phyloP scores from a whole-genome alignment of 2,113 vertebrate genomes.

The Enhydra lutris region DNA sequence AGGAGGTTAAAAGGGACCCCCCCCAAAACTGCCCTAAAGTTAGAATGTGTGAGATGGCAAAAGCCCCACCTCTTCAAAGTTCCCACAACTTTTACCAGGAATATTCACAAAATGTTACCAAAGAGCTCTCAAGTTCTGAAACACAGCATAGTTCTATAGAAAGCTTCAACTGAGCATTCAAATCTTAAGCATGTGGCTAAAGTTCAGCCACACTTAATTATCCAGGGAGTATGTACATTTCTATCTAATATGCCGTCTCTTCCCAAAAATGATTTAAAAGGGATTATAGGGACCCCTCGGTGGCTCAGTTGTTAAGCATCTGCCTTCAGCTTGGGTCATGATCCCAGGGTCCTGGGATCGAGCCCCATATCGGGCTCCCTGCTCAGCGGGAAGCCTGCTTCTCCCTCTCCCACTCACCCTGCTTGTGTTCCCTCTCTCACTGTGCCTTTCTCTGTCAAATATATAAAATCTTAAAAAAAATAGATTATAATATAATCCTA shows the following conservation, averaged over 20 bases:
- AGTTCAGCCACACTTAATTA: not conserved
- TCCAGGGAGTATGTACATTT: not conserved
- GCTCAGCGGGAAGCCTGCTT: no score
- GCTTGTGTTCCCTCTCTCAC: no score
- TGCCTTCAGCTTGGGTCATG: no score
- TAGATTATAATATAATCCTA: not conserved
- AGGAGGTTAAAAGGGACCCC: not conserved
- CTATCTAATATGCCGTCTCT: not conserved
- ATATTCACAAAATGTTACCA: not conserved
- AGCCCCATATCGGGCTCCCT: no score
- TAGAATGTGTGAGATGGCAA: not conserved
- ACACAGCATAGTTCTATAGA: not conserved
- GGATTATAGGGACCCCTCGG: not conserved
- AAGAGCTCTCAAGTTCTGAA: constrained; percentile 11
- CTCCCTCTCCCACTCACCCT: no score
- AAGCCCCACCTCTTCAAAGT: not conserved
- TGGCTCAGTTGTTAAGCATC: no score
- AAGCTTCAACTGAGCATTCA: not conserved
- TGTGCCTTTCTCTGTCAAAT: no score
- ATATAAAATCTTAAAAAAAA: not conserved
- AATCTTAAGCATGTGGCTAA: not conserved
- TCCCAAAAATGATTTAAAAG: not conserved
- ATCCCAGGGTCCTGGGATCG: no score
- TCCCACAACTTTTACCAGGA: not conserved
- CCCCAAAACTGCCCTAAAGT: not conserved